phyloP scores from a whole-genome alignment of 2,113 vertebrate genomes.

The Fulica atra region DNA sequence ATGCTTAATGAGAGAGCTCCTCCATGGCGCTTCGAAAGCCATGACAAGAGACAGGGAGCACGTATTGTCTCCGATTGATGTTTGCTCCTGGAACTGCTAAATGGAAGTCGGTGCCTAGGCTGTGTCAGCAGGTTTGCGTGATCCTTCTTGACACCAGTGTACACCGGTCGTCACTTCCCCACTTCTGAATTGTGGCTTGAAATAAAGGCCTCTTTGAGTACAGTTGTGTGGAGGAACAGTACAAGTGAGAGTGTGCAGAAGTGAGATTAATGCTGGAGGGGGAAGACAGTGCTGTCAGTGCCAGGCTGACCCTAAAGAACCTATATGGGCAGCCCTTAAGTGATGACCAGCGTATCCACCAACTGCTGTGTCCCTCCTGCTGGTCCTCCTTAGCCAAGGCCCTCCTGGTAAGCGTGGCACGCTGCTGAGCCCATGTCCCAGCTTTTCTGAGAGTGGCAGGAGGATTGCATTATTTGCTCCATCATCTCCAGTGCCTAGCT shows the following conservation, averaged over 20 bases:
- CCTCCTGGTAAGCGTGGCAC: too few relatives aligned
- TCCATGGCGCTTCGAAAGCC: neutral
- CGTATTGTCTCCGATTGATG: neutral
- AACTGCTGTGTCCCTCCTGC: neutral
- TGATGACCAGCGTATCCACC: rapidly evolving
- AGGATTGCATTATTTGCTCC: neutral
- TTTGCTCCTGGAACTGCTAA: neutral
- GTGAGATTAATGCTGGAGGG: neutral
- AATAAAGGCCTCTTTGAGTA: neutral
- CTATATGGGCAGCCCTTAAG: neutral
- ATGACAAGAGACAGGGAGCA: neutral
- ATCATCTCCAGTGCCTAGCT: neutral
- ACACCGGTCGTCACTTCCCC: neutral
- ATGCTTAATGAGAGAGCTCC: neutral
- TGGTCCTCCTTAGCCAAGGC: neutral
- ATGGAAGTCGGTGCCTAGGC: neutral
- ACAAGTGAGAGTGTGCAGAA: rapidly evolving
- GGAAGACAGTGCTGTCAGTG: neutral
- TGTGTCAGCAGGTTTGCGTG: rapidly evolving
- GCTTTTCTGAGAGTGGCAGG: neutral
- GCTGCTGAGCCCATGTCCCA: neutral
- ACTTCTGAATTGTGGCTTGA: neutral
- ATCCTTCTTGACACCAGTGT: neutral
- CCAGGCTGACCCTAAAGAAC: neutral
- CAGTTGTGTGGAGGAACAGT: neutral